A percentile compares a stretch with the other conserved stretches of the same genome.
Evolutionary conservation across 2,113 vertebrate genomes (phyloP).

Genomic region (Hydrolagus affinis): DNA sequence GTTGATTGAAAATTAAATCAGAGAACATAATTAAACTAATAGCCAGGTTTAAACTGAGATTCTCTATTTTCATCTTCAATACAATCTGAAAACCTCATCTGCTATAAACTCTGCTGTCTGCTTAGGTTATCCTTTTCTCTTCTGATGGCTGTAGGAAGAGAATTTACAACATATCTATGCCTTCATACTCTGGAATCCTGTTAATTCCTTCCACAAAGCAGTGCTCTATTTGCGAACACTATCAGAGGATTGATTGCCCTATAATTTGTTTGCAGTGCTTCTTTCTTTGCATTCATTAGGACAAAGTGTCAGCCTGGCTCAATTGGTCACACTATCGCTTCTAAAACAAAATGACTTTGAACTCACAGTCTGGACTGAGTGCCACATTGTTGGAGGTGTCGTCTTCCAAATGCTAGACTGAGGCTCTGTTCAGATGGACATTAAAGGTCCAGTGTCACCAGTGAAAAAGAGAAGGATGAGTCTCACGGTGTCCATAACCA

Average conservation of each 20-base stretch:
- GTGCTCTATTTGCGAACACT: neutral
- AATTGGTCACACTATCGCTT: no score
- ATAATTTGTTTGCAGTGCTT: neutral
- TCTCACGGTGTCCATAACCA: no score
- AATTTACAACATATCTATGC: neutral
- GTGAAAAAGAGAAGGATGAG: no score
- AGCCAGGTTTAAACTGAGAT: neutral
- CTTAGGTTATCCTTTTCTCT: neutral
- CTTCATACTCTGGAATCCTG: neutral
- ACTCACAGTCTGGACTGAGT: no score
- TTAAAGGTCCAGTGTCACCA: no score
- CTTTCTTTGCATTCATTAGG: neutral
- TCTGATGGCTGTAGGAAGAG: neutral
- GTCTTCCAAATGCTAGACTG: no score
- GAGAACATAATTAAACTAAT: neutral
- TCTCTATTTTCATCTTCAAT: neutral
- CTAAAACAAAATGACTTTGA: no score
- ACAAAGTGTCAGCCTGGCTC: no score
- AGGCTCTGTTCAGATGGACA: no score
- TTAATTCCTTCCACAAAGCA: neutral
- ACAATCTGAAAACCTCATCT: neutral
- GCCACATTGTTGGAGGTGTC: no score
- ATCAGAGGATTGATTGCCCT: neutral
- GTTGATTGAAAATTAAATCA: neutral
- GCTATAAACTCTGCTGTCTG: neutral